Base-by-base conservation (phyloP, 2,888 invertebrate species). In the Pyralis farinalis region DNA sequence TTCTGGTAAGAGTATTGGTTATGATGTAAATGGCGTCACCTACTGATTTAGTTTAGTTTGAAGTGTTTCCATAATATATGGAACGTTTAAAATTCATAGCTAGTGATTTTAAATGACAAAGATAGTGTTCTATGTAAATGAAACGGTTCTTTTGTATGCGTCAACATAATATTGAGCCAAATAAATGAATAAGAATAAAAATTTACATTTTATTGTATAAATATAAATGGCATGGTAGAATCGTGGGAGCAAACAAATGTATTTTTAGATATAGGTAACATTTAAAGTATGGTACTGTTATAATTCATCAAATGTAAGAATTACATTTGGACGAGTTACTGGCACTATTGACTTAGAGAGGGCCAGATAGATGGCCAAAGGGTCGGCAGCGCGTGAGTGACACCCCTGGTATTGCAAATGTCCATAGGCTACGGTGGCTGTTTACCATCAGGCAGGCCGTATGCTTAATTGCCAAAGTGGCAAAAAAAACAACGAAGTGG, bases 81-180 rank as follows among this genome's bases (percentile, higher is more conserved):
- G 12, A 30, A 8, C 30, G 30, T 37, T 37, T 21, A 20, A 37
- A 29, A 37, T 37, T 37, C 37, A 37, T 37, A 12, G 31, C 21
- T n/a, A 30, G 37, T 31, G 16, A 5, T 5, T 37, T 37, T 11
- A 21, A 11, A 25, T 5, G 8, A 30, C 20, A n/a, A n/a, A 30
- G 30, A 37, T 12, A 37, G n/a, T 30, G 30, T 37, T 12, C 1
- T 22, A 37, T 37, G 37, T 37, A 37, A 30, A 37, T 34, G 12
- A 10, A 20, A 22, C 29, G 10, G 29, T 20, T 29, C 30, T 37
- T 11, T 37, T 25, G 25, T 25, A 25, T 25, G 25, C 25, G 7
- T 25, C n/a, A n/a, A 7, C 25, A 8, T 25, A 25, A 25, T 8
- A 25, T 25, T 25, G 25, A 25, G 25, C 1, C 7, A 1, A 16